Base-by-base conservation (phyloP, 2,113 vertebrate genomes). In the Pachypanchax playfairii region DNA sequence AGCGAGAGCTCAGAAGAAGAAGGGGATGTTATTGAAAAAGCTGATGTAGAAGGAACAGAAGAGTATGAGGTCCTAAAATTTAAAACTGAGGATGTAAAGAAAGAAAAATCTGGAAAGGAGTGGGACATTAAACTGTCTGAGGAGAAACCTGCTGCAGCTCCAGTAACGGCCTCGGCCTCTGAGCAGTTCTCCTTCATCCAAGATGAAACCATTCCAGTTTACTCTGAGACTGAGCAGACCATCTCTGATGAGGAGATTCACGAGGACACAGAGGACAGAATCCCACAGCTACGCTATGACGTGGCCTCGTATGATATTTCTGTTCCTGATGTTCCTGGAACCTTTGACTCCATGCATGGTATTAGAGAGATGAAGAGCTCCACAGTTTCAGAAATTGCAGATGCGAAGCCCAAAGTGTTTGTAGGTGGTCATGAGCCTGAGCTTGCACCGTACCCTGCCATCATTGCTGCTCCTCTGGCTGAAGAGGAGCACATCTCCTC, bases 401-500 rank as follows among this genome's bases (percentile, higher is more conserved):
- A 90, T 26, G 58, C 87, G 14, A 88, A 93, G 46, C 79, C 88
- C 76, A 98, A 95, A 87, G 85, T 75, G 22, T 94, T 92, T 12
- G 70, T 79, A 42, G 86, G 83, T 31, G 76, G 58, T 13, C 92
- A 93, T 7, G 96, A 95, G 54, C 73, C 92, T 1, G 94, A 94
- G 77, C 87, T 94, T 11, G 90, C 94, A n/a, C 88, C 89, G 0
- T 98, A 94, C 51, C 91, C 96, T 12, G 87, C 93, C 13, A 92
- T 97, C 43, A 92, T 96, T 59, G 92, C 95, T 0, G 97, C 97
- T 54, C 97, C 97, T 22, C 89, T 99, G 42, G 97, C 97, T 21
- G 97, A 99, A 81, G 97, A 99, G 74, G 97, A 99, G 44, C 97
- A 99, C 1, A 92, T 99, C 70, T 98, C 97, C 17, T 99, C 97